These are phyloP conservation scores for Boulengeromyrus knoepffleri DNA, from an alignment of 2,113 vertebrate species.

Conservation along the genomic window DNA sequence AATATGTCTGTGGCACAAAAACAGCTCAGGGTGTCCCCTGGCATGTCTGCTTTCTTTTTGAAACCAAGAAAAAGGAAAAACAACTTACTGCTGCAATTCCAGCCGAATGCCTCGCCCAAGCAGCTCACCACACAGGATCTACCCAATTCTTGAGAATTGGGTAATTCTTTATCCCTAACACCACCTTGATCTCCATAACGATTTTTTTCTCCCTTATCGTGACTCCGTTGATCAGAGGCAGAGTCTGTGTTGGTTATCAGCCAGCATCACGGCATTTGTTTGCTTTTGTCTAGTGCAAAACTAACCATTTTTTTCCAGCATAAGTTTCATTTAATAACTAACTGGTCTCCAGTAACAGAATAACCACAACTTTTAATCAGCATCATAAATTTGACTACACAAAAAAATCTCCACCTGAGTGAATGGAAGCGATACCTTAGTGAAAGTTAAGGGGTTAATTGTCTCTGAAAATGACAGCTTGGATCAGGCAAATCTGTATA, in stretches of 20 bases:
- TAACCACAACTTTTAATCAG: not conserved
- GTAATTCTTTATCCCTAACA: not conserved
- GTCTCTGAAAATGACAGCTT: not conserved
- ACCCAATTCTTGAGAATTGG: not conserved
- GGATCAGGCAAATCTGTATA: not conserved
- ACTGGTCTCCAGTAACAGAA: not conserved
- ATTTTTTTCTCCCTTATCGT: not conserved
- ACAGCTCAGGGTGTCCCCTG: not conserved
- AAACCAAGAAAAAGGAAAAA: not conserved
- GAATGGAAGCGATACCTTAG: not conserved
- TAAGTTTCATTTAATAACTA: not conserved
- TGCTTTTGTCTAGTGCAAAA: not conserved
- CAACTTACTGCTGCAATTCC: not conserved
- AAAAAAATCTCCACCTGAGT: not conserved
- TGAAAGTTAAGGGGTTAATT: not conserved
- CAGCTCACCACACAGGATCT: not conserved
- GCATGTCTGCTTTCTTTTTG: not conserved
- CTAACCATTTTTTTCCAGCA: not conserved
- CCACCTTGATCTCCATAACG: not conserved
- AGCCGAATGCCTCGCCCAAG: not conserved
- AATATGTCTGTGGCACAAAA: not conserved
- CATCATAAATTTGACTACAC: not conserved
- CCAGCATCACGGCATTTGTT: not conserved
- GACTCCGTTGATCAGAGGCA: not conserved
- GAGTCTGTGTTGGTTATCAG: not conserved